Evolutionary conservation across 2,888 invertebrate species (phyloP), one percentile per base, ranked within the genome.

Genomic region (Entomobrya proxima): DNA sequence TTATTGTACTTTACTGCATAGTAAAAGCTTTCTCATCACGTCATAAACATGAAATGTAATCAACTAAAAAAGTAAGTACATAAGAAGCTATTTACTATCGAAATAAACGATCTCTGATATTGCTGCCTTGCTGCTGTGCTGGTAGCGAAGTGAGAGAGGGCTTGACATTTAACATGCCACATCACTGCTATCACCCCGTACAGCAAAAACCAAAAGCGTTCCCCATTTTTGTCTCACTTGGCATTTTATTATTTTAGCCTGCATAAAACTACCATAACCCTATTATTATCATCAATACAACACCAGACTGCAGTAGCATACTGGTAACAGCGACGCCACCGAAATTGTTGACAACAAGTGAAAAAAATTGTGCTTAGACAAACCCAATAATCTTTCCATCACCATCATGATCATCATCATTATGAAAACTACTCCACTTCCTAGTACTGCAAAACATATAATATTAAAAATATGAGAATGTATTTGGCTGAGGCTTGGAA

Each of bases 321-420:
- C 47, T 15, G n/a, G n/a, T 64, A 32, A 32, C 27, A 74, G 18
- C 52, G 32, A 21, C 6, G 35, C 30, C 35, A 79, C 32, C 21
- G 72, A 37, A 80, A 32, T 44, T 74, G 74, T 81, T 58, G 61
- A 81, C 74, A 61, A 74, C 32, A 40, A 67, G 67, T 40, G 40
- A 67, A 61, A 74, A 75, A 81, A 58, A 61, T 58, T 81, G 76
- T 37, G 52, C 21, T 13, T n/a, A 78, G 78, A 78, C 84, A 72
- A 84, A 84, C 78, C 78, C 77, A 78, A 78, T 84, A 83, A 84
- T 84, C 84, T 84, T 84, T 61, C 77, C 58, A 74, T 84, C 84
- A 84, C 67, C 76, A 40, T 40, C 32, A 30, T 74, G 30, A 67
- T 67, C 79, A 35, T 32, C 35, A 44, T 58, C 76, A 55, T n/a